Evolutionary conservation across 2,797 vertebrate species (phyloP).

Genomic region (Diplodus sargus): DNA sequence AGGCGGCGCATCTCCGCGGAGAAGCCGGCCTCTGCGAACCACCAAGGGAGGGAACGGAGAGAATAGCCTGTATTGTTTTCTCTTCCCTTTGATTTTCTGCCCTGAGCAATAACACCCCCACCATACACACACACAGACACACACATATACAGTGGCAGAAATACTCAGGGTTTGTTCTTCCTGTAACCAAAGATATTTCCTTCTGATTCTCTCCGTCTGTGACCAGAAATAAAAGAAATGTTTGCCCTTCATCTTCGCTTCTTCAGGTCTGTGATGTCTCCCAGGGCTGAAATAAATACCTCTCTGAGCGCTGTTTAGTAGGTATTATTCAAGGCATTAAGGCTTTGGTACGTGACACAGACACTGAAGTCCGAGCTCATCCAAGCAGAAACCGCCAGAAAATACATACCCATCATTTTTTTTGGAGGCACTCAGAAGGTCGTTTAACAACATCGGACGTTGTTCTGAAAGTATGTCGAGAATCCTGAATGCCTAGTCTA

Average conservation of each 20-base stretch:
- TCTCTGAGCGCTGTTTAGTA: slow-evolving; percentile 31
- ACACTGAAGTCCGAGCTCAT: not conserved
- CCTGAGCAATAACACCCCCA: slow-evolving; percentile 65
- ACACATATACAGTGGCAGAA: slow-evolving; percentile 13
- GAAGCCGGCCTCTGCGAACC: slow-evolving; percentile 51
- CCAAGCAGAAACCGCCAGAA: not conserved
- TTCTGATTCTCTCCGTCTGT: slow-evolving; percentile 41
- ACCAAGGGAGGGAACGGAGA: slow-evolving; percentile 58
- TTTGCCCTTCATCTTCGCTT: slow-evolving; percentile 35
- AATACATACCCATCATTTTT: not conserved
- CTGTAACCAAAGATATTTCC: slow-evolving; percentile 60
- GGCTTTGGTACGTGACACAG: slow-evolving; percentile 11
- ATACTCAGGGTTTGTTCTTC: slow-evolving; percentile 37
- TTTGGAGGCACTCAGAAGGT: not conserved
- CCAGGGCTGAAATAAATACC: slow-evolving; percentile 36
- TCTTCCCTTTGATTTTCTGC: slow-evolving; percentile 74
- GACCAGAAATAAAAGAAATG: slow-evolving; percentile 17
- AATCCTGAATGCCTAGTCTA: not conserved
- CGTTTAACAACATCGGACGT: accelerated
- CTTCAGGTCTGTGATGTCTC: slow-evolving; percentile 37
- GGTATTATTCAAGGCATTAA: slow-evolving; percentile 16
- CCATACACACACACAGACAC: slow-evolving; percentile 17
- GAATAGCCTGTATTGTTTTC: slow-evolving; percentile 75
- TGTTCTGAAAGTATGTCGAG: not conserved
- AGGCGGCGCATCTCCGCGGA: slow-evolving; percentile 35